Evolutionary conservation across 2,888 invertebrate genomes (phyloP).

Genomic region (Tipula helvola): DNA sequence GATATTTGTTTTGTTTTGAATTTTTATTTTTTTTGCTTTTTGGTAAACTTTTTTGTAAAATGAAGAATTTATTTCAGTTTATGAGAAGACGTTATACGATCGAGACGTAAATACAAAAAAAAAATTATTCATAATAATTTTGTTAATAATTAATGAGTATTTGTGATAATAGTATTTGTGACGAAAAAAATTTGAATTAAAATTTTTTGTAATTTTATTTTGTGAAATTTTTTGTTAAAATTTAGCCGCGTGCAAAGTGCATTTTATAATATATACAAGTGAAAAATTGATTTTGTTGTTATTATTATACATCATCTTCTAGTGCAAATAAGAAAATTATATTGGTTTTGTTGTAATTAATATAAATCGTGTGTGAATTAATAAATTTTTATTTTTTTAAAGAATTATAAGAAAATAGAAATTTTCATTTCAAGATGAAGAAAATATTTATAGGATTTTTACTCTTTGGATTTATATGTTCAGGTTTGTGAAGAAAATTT

Average conservation of each 20-base stretch:
- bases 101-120: not conserved
- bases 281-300: not conserved
- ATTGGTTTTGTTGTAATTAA: not conserved
- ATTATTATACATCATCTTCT: not conserved
- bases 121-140: not conserved
- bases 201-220: not conserved
- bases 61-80: not conserved
- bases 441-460: not conserved
- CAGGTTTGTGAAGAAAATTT: not conserved
- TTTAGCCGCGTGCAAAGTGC: not conserved
- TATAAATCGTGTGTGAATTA: not conserved
- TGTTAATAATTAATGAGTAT: not conserved
- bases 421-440: conserved; percentile 1
- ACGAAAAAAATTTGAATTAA: not conserved
- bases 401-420: not conserved
- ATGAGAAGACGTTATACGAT: not conserved
- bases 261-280: not conserved
- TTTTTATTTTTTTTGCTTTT: not conserved
- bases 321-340: not conserved
- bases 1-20: not conserved
- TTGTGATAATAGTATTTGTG: not conserved
- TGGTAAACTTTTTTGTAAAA: not conserved
- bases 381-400: not conserved
- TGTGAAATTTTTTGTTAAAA: not conserved
- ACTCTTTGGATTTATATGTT: conserved; percentile 6